These are phyloP conservation scores for Eristalinus sepulchralis DNA, from an alignment of 2,888 invertebrate species.

Conservation along the genomic window DNA sequence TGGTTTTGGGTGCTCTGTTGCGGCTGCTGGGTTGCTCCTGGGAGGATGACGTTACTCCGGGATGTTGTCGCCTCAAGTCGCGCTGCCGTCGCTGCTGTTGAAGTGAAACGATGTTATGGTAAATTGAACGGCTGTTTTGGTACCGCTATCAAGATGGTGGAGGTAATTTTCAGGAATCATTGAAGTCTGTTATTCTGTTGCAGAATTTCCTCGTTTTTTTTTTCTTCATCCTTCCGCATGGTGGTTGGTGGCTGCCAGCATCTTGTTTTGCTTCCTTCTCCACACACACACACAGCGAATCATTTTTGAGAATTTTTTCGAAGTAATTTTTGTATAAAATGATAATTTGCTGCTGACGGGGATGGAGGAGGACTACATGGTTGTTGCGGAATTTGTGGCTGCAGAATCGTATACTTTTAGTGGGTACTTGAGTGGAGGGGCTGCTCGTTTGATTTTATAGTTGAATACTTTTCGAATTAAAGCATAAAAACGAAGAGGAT, in stretches of 20 bases:
- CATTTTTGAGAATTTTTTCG: constrained; percentile 7
- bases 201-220: constrained; percentile 9
- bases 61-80: not conserved
- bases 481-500: constrained; percentile 38
- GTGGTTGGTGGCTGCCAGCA: constrained; percentile 22
- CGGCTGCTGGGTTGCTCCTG: no score
- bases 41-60: no score
- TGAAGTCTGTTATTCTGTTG: constrained; percentile 65
- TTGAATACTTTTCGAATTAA: constrained; percentile 58
- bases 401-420: constrained; percentile 63
- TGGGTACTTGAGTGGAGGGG: constrained; percentile 42
- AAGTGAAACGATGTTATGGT: constrained; percentile 67
- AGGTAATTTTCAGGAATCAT: constrained; percentile 68
- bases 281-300: not conserved
- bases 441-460: constrained; percentile 56
- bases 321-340: constrained; percentile 62
- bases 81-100: constrained; percentile 1
- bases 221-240: constrained; percentile 1
- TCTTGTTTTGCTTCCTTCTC: constrained; percentile 18
- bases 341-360: constrained; percentile 67
- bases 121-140: constrained; percentile 71
- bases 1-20: no score
- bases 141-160: constrained; percentile 67
- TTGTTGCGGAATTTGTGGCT: constrained; percentile 52
- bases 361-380: constrained; percentile 48